Conservation (phyloP, 2,113 vertebrate species). For the human (Homo sapiens) region GRCh38 chr2:229721501-229722000, state of each 20-base stretch:
- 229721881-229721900: neutral
- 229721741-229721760: neutral
- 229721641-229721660: constrained; percentile 19
- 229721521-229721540: neutral
- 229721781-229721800: neutral
- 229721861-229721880: neutral
- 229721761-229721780: neutral
- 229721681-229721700: neutral
- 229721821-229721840: neutral
- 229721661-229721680: neutral
- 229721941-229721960: constrained; percentile 28
- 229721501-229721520: neutral
- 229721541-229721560: neutral
- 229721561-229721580: neutral
- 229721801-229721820: neutral
- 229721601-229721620: neutral
- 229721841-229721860: neutral
- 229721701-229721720: neutral
- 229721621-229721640: neutral
- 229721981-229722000: constrained; percentile 15
- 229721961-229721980: neutral
- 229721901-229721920: neutral
- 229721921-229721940: neutral
- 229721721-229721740: neutral
- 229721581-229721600: neutral